Conservation (phyloP, 2,797 vertebrate genomes). For the Acanthis flammea region DNA sequence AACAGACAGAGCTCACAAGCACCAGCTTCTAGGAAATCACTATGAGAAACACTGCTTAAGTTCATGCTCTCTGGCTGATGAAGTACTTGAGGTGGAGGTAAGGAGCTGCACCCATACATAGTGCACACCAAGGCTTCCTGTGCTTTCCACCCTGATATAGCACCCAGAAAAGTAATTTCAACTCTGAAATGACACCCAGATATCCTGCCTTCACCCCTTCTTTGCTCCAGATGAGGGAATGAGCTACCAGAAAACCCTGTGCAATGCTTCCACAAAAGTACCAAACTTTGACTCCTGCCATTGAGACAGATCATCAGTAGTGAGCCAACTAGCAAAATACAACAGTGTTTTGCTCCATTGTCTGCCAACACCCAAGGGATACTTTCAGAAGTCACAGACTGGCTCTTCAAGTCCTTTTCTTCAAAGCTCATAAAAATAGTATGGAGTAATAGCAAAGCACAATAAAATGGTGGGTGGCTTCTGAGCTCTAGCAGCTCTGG, state of each 20-base stretch:
- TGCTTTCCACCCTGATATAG: not conserved
- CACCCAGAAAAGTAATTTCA: not conserved
- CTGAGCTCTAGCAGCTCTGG: not conserved
- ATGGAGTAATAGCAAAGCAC: not conserved
- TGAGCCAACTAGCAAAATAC: not conserved
- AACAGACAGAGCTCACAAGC: not conserved
- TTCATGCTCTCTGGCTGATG: not conserved
- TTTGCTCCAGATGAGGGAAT: not conserved
- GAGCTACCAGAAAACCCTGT: not conserved
- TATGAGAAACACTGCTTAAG: not conserved
- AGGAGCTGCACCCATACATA: not conserved
- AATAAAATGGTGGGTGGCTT: not conserved
- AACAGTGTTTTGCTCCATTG: not conserved
- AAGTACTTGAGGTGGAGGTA: not conserved
- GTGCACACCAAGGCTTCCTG: fast-evolving
- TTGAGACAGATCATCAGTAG: not conserved
- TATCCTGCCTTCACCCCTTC: not conserved
- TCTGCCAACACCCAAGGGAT: not conserved
- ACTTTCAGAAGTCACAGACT: not conserved
- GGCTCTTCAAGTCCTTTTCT: not conserved
- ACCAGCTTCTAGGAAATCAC: not conserved
- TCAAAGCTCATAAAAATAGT: not conserved
- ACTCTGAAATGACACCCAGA: not conserved
- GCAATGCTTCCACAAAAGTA: not conserved
- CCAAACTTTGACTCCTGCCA: not conserved